Conservation (phyloP, 1,140 invertebrate genomes). For the Lordiphosa clarofinis region DNA sequence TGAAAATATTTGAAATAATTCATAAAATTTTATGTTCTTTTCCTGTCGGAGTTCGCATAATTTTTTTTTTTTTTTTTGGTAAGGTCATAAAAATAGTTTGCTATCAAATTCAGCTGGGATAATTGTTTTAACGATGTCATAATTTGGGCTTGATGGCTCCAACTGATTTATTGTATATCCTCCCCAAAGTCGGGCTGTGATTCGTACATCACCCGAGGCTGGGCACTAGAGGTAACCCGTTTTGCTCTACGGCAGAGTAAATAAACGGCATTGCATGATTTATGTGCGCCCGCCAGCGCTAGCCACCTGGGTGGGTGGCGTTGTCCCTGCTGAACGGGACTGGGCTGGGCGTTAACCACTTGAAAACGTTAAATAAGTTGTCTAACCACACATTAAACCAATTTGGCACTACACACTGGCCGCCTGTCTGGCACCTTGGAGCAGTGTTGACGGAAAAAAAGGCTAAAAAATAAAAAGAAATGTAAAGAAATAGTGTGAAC, state of each 20-base stretch:
- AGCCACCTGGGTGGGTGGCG: constrained; percentile 42
- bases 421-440: constrained; percentile 62
- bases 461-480: too few relatives aligned
- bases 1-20: constrained; percentile 77
- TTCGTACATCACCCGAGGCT: constrained; percentile 17
- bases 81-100: constrained; percentile 49
- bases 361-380: constrained; percentile 78
- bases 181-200: not conserved
- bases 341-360: constrained; percentile 56
- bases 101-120: constrained; percentile 56
- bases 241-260: constrained; percentile 44
- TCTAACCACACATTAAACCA: constrained; percentile 77
- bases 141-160: constrained; percentile 55
- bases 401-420: constrained; percentile 66
- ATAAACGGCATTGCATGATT: constrained; percentile 66
- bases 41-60: constrained; percentile 38
- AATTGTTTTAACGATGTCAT: constrained; percentile 77
- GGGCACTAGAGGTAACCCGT: constrained; percentile 56
- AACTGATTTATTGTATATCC: constrained; percentile 52
- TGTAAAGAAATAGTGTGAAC: too few relatives aligned
- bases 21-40: constrained; percentile 77
- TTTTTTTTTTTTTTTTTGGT: constrained; percentile 15
- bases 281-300: constrained; percentile 39
- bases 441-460: too few relatives aligned
- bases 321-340: constrained; percentile 29